phyloP scores from a whole-genome alignment of 2,797 vertebrate species.

The Chaunax sp. region DNA sequence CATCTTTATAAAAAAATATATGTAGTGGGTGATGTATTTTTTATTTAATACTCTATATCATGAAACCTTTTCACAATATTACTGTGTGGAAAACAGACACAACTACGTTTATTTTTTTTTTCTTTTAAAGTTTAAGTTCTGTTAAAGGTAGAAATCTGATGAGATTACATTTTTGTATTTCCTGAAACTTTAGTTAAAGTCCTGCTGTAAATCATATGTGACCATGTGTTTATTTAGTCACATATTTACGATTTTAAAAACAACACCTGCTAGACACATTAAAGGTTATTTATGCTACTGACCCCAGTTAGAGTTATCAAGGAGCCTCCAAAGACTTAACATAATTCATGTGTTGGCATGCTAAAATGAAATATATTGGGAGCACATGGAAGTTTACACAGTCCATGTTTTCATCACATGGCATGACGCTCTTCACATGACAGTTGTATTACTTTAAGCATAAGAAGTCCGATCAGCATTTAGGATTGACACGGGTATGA shows the following conservation, averaged over 20 bases:
- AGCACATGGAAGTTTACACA: neutral
- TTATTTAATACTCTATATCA: too few relatives aligned
- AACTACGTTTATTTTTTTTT: too few relatives aligned
- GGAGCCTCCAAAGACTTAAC: neutral
- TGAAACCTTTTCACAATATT: too few relatives aligned
- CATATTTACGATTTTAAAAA: constrained; percentile 14
- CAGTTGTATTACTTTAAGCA: constrained; percentile 2
- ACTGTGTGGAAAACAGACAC: too few relatives aligned
- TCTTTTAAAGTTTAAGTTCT: too few relatives aligned
- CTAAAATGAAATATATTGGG: constrained; percentile 1
- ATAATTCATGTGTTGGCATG: constrained; percentile 6
- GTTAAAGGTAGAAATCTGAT: too few relatives aligned
- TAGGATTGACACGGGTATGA: constrained; percentile 2
- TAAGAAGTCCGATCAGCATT: constrained; percentile 23
- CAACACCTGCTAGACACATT: neutral
- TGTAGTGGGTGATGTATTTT: too few relatives aligned
- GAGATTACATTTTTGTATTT: neutral
- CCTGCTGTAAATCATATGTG: constrained; percentile 4
- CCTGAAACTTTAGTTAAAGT: neutral
- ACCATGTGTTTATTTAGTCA: neutral
- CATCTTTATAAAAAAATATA: neutral
- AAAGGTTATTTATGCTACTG: constrained; percentile 18
- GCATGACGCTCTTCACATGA: constrained; percentile 8
- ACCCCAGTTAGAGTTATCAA: constrained; percentile 15
- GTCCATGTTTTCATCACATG: constrained; percentile 9